These are phyloP conservation scores for Liopterus haemorrhoidalis DNA, from an alignment of 2,888 invertebrate species.

Conservation along the genomic window DNA sequence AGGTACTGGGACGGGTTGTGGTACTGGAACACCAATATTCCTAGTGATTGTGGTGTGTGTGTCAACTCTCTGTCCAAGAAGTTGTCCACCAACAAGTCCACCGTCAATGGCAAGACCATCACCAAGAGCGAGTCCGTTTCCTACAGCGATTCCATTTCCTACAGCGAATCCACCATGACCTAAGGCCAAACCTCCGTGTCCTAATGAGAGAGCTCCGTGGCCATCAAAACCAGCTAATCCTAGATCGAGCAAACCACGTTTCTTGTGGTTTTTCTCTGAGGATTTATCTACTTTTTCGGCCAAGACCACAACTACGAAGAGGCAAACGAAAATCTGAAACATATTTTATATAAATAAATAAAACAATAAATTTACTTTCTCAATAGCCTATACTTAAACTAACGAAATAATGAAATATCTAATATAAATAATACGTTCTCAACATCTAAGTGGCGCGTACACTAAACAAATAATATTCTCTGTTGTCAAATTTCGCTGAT, in stretches of 20 bases:
- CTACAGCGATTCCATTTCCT: constrained; percentile 6
- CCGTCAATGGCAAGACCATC: constrained; percentile 26
- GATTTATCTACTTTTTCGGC: constrained; percentile 17
- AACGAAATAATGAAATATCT: too few relatives aligned
- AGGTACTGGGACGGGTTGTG: constrained; percentile 51
- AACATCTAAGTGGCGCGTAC: too few relatives aligned
- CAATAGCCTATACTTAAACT: too few relatives aligned
- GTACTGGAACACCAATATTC: constrained; percentile 42
- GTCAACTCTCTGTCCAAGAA: constrained; percentile 33
- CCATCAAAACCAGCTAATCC: constrained; percentile 22
- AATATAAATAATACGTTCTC: too few relatives aligned
- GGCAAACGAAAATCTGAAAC: constrained; percentile 23
- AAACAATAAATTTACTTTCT: too few relatives aligned
- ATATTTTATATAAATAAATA: too few relatives aligned
- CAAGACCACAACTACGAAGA: constrained; percentile 22
- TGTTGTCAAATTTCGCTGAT: too few relatives aligned
- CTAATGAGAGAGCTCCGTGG: constrained; percentile 14
- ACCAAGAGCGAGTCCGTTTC: constrained; percentile 26
- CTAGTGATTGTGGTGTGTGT: constrained; percentile 47
- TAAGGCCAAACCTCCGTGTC: constrained; percentile 3
- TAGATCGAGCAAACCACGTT: constrained; percentile 17
- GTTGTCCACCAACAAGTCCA: constrained; percentile 24
- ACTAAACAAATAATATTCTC: too few relatives aligned
- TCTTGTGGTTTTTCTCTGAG: constrained; percentile 19
- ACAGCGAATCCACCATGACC: constrained; percentile 1